Base-by-base conservation (phyloP, 2,113 vertebrate genomes). In the Petrocephalus zakoni region DNA sequence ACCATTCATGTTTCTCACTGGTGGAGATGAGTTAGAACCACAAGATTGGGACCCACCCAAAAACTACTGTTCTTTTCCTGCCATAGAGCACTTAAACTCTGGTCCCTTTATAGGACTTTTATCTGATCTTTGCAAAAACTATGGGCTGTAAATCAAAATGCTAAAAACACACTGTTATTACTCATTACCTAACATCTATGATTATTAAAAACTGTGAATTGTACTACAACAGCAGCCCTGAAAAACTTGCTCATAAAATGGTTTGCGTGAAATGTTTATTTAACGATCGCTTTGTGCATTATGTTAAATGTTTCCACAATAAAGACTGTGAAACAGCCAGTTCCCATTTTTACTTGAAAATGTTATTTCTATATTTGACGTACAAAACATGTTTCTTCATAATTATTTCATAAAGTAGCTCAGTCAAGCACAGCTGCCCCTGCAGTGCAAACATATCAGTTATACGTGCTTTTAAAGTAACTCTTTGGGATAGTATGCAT, bases 1-100 rank as follows among this genome's bases (percentile, higher is more conserved):
- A 90, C 95, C 92, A 89, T 91, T 87, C 88, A 94, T 94, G 88
- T 93, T 92, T 21, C 92, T 93, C 58, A 61, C 97, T 97, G 89
- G 21, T 90, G 87, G n/a, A 83, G 51, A 78, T 34, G 46, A 29
- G 19, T 17, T 68, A 3, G 81, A 5, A 61, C 53, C 7, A 72
- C 22, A 81, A 10, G 29, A 34, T 84, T 19, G 49, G 34, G 42
- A 51, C 15, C 49, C 42, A 8, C 37, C 15, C 81, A 42, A 61
- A 29, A 58, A 68, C 72, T 21, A 13, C 29, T 15, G 2, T 21
- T 58, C 34, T 47, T 88, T 85, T 46, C 15, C 25, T 56, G 75
- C 34, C 15, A 29, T 15, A 46, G 19, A 61, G 17, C 34, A 61
- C 29, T 56, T 51, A 86, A 86, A 19, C 52, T 21, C 52, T 25